Base-by-base conservation (phyloP, 2,113 vertebrate genomes). In the Reinhardtius hippoglossoides region DNA sequence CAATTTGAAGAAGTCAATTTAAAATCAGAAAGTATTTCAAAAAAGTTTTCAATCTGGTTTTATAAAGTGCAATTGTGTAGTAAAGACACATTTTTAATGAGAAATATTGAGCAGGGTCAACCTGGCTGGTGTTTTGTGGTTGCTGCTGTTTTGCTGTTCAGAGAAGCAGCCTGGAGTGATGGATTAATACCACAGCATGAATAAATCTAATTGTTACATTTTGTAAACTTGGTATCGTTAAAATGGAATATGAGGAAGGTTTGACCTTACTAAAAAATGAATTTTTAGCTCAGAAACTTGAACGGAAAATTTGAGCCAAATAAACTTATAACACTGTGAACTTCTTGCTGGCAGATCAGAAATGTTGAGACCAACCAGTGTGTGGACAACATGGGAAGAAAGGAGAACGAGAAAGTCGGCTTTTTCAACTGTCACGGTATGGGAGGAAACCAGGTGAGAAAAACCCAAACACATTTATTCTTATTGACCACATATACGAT, bases 361-460 rank as follows among this genome's bases (percentile, higher is more conserved):
- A 99, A 99, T 20, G 97, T 99, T 4, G 97, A 99, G 87, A 98
- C 97, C 69, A 99, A 99, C 92, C 98, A 99, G 87, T 99, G 98
- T 66, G 94, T 99, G 86, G 98, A 99, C 94, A 99, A 99, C 94
- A 99, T 99, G 98, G 98, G 98, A 50, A 95, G 97, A 57, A 99
- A 99, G 74, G 97, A 99, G 79, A 99, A 99, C 0, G 97, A 99
- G 80, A 99, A 99, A 94, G 97, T 99, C 14, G 97, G 98, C 58
- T 98, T 99, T 67, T 99, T 99, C 95, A 99, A 99, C 95, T 99
- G 98, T 77, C 98, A 99, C 0, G 96, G 98, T 70, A 99, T 99
- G 97, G 98, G 98, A 63, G 98, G 98, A 70, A 99, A 99, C 86
- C 97, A 99, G 97, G 98, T 99, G 93, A 95, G 82, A 16, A 0